Conservation (phyloP, 2,888 invertebrate genomes). For the Copidosoma aretas region DNA sequence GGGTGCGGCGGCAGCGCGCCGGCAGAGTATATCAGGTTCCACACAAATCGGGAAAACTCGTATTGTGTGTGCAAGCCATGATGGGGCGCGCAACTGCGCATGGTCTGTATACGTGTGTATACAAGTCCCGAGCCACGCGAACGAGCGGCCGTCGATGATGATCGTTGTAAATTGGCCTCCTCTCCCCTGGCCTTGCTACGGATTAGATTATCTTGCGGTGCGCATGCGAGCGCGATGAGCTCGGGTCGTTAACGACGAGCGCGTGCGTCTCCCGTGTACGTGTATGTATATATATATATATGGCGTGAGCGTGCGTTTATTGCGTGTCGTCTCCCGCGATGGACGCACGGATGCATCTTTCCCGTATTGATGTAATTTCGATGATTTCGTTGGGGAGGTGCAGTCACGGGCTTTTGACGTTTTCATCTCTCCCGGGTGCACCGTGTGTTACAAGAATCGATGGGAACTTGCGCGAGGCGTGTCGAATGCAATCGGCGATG, state of each 20-base stretch:
- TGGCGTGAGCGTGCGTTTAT: background rate
- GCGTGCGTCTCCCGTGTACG: background rate
- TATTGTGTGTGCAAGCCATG: constrained; percentile 48
- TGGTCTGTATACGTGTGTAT: no score
- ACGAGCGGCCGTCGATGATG: constrained; percentile 46
- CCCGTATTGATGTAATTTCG: no score
- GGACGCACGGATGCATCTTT: background rate
- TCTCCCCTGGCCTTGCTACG: constrained; percentile 51
- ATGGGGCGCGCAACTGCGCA: no score
- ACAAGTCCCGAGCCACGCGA: constrained; percentile 46
- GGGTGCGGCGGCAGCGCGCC: constrained; percentile 45
- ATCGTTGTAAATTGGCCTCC: constrained; percentile 56
- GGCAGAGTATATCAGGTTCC: constrained; percentile 58
- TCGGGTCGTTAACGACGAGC: constrained; percentile 7
- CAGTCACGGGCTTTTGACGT: no score
- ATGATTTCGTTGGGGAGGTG: no score
- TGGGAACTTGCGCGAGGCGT: no score
- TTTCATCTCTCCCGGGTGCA: no score
- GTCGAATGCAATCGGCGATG: no score
- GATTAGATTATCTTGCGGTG: constrained; percentile 50
- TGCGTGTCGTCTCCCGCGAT: background rate
- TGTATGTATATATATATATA: background rate
- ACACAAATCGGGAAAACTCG: constrained; percentile 61
- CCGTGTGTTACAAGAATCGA: no score
- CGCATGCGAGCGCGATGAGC: constrained; percentile 36